Evolutionary conservation across 2,888 invertebrate species (phyloP).

Genomic region (Cerceris rybyensis): DNA sequence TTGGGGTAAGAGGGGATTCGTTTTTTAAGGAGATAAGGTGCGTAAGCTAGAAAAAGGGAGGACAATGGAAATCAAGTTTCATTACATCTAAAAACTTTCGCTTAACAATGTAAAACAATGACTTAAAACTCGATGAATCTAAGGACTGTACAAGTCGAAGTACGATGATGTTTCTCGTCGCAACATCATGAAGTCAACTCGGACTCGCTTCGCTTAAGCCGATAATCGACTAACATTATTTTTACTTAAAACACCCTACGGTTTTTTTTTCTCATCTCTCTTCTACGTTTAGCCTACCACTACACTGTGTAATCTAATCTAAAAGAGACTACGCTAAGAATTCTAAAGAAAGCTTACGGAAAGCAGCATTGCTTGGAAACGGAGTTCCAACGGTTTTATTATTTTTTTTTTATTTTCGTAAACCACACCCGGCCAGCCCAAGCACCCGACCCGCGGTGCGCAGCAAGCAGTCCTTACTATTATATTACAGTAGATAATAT

Average conservation of each 20-base stretch:
- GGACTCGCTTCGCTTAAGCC: conserved; percentile 74
- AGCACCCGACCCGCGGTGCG: conserved; percentile 79
- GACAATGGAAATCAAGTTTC: conserved; percentile 52
- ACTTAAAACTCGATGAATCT: conserved; percentile 76
- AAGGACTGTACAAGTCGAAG: conserved; percentile 79
- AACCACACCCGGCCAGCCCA: conserved; percentile 76
- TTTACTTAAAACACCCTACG: conserved; percentile 78
- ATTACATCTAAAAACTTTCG: conserved; percentile 61
- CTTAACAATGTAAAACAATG: conserved; percentile 79
- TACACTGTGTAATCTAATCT: conserved; percentile 69
- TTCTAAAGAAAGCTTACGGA: conserved; percentile 76
- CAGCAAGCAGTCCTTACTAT: conserved; percentile 78
- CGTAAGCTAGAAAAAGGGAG: conserved; percentile 9
- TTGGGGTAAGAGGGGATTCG: conserved; percentile 3
- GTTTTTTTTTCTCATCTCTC: conserved; percentile 60
- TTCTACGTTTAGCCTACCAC: conserved; percentile 65
- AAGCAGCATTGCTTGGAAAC: conserved; percentile 73
- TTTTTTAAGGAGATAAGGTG: background rate
- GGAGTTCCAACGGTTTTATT: conserved; percentile 46
- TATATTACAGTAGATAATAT: conserved; percentile 74
- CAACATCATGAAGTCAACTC: conserved; percentile 69
- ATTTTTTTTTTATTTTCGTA: conserved; percentile 21
- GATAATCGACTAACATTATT: conserved; percentile 71
- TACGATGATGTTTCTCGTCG: conserved; percentile 71
- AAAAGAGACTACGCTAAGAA: conserved; percentile 72